Conservation (phyloP, 2,888 invertebrate species). For the Liopterus haemorrhoidalis region DNA sequence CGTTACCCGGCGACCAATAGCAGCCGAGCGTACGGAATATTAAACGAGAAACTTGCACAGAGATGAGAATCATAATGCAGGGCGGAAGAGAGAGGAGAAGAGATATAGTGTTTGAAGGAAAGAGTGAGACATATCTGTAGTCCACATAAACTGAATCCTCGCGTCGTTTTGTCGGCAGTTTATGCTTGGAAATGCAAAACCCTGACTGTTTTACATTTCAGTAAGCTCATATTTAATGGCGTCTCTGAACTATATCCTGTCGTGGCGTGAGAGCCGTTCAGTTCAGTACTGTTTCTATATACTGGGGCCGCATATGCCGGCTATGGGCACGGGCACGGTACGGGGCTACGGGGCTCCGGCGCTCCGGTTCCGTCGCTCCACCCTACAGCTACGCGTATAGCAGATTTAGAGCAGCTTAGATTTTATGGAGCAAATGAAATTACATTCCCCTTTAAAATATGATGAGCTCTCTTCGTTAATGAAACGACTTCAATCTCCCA, state of each 20-base stretch:
- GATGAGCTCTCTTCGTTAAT: constrained; percentile 49
- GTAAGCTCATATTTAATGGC: constrained; percentile 50
- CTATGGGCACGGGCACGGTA: constrained; percentile 36
- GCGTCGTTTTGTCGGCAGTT: constrained; percentile 48
- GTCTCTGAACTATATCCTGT: constrained; percentile 46
- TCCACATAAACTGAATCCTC: constrained; percentile 47
- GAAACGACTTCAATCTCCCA: constrained; percentile 45
- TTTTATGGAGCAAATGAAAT: constrained; percentile 51
- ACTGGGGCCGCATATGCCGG: constrained; percentile 46
- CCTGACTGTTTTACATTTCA: constrained; percentile 50
- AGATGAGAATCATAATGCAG: constrained; percentile 29
- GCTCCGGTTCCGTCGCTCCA: neutral
- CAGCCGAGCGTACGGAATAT: constrained; percentile 37
- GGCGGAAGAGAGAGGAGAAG: constrained; percentile 32
- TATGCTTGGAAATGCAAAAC: constrained; percentile 49
- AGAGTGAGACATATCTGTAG: constrained; percentile 34
- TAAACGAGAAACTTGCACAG: constrained; percentile 33
- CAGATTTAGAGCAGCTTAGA: constrained; percentile 48
- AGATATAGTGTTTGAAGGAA: constrained; percentile 32
- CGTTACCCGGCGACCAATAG: constrained; percentile 31
- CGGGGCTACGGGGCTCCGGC: too few relatives aligned
- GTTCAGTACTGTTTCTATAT: too few relatives aligned
- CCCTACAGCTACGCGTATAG: constrained; percentile 16
- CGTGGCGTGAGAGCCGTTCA: too few relatives aligned
- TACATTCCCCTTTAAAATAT: constrained; percentile 50